Evolutionary conservation across 2,888 invertebrate species (phyloP), one percentile per base, ranked within the genome.

Genomic region (Tyria jacobaeae): DNA sequence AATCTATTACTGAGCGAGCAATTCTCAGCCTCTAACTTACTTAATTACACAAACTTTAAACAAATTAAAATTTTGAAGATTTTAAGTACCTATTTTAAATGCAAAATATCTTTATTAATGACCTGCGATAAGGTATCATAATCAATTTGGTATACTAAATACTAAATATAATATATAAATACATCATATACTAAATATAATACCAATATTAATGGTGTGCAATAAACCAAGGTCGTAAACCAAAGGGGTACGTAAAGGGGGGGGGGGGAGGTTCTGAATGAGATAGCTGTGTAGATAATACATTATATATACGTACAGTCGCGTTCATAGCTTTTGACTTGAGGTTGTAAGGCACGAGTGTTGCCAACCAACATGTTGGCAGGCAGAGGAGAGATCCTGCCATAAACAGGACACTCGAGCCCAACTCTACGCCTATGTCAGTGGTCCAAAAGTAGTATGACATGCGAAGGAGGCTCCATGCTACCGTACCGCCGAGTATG

Each of bases 381-480:
- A 93, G 79, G 72, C 93, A 92, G 27, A 93, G 87, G 66, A 92
- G 76, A 1, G 89, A 84, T 14, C 89, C 92, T 9, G 86, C 85
- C 53, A 92, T 68, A 68, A 91, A 82, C 62, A 88, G 74, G 62
- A 89, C 83, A 68, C 84, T 81, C 10, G 86, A 69, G 21, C 86
- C 86, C 54, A 93, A 79, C 76, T 93, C 92, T 58, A 87, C 83
- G 37, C 90, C 90, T 67, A 92, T 79, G 71, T 93, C 92, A 35
- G 91, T 83, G 25, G 89, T 88, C 93, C 93, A 92, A 83, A 93
- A 92, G 77, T 91, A 91, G 73, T 92, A 92, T 2, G 90, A 92
- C 82, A 92, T 88, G 17, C 92, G 89, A 52, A 91, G 73, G 15
- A 93, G 80, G 48, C 79, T 86, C 90, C 92, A 93, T 71, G 86